Evolutionary conservation across 2,888 invertebrate species (phyloP), one percentile per base, ranked within the genome.

Genomic region (Noctua fimbriata): DNA sequence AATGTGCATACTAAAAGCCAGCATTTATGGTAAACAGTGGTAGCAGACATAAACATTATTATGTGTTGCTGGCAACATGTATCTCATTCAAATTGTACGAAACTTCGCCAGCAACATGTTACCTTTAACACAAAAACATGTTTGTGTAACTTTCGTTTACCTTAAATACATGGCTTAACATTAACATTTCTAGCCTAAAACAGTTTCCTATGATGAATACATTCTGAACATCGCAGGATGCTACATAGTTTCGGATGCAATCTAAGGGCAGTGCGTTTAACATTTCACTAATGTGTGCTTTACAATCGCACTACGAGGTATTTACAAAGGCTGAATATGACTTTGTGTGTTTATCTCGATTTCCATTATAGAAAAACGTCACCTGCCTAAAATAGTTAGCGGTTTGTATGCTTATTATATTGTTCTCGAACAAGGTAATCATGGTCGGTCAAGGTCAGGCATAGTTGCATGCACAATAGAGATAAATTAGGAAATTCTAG

Each of bases 211-310:
- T 71, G 65, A 73, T 79, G 41, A 72, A 74, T 77, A 78, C 80
- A 89, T 82, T 79, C 79, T 55, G 78, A 80, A 84, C 87, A 86
- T 87, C 36, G 82, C 88, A 87, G 76, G 83, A 69, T 81, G 79
- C 89, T 89, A 89, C 82, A 83, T 77, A 87, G 70, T 83, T 73
- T 79, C 75, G 84, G 90, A 90, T 90, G 89, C 90, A 90, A 89
- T 82, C 90, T 89, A 89, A 85, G 90, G 90, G 89, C 91, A 89
- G 91, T 93, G 93, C 92, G 88, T 32, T 89, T 86, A 86, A 89
- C 90, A 93, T 92, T 84, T 92, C 80, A 93, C 91, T 92, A 92
- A 84, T 79, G 76, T 85, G 93, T 93, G 93, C 92, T 89, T 89
- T 72, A 89, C 91, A 91, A 89, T 91, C 91, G 93, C 92, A 89